These are phyloP conservation scores for Misgurnus mizolepis DNA, from an alignment of 2,113 vertebrate genomes.

Conservation along the genomic window DNA sequence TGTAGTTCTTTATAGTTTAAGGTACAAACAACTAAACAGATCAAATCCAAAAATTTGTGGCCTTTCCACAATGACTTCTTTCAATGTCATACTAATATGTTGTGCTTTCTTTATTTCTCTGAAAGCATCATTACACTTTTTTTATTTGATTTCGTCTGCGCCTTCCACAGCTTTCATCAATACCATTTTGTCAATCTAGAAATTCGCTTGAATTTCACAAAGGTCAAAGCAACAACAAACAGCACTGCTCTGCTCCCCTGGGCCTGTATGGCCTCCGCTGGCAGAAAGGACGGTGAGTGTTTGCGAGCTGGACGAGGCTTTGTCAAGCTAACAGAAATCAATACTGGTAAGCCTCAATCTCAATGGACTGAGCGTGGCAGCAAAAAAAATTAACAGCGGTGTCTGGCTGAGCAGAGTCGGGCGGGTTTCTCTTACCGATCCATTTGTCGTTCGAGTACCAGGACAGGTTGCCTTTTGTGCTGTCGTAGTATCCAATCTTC, in stretches of 20 bases:
- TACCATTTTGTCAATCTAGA: constrained; percentile 23
- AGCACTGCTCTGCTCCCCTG: not conserved
- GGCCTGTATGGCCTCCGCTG: constrained; percentile 6
- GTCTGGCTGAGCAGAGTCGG: constrained; percentile 39
- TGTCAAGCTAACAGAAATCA: constrained; percentile 42
- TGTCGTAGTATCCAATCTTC: constrained; percentile 96
- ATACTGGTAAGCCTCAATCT: constrained; percentile 48
- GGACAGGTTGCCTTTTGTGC: constrained; percentile 90
- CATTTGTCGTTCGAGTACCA: constrained; percentile 91
- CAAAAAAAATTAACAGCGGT: constrained; percentile 38
- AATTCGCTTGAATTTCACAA: constrained; percentile 7
- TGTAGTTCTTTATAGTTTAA: not conserved
- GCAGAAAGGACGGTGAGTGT: constrained; percentile 40
- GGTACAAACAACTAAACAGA: not conserved
- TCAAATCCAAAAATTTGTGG: not conserved
- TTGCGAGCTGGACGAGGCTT: constrained; percentile 34
- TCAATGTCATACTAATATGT: not conserved
- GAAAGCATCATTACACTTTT: not conserved
- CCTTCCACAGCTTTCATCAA: constrained; percentile 27
- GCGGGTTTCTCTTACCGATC: constrained; percentile 79
- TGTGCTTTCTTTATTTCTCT: not conserved
- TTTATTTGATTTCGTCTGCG: constrained; percentile 15
- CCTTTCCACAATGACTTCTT: constrained; percentile 9
- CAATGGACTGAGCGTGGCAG: not conserved
- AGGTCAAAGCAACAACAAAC: not conserved